Base-by-base conservation (phyloP, 2,888 invertebrate genomes). In the Andrena fulva region DNA sequence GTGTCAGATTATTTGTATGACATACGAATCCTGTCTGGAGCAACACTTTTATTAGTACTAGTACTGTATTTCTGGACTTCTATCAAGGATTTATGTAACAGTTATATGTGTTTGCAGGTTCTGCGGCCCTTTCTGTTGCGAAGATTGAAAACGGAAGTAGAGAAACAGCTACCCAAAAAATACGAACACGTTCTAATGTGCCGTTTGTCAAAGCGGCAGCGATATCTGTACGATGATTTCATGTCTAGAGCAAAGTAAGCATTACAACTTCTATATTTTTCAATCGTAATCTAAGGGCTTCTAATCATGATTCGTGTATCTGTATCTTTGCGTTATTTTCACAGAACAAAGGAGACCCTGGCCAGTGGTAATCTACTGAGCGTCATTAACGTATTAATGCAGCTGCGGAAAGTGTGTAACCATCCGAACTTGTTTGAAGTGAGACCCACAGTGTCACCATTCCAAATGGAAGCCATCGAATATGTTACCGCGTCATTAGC, bases 351-450 rank as follows among this genome's bases (percentile, higher is more conserved):
- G 93, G 99, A 99, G 95, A 98, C 98, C 8, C 95, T 99, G 89
- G 97, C 97, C 29, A 96, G 97, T 74, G 99, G 99, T 76, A 99
- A 98, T 95, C 96, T 99, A 92, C 95, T 99, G 85, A 98, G 98
- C 94, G 99, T 99, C 8, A 98, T 99, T 92, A 99, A 99, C 94
- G 97, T 99, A 89, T 95, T 99, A 82, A 99, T 99, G 99, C 99
- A 99, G 94, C 95, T 99, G 92, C 96, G 99, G 75, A 99, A 99
- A 95, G 98, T 99, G 88, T 99, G 99, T 95, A 99, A 99, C 95
- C 99, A 99, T 95, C 99, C 99, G 20, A 99, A 99, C 95, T 96
- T 99, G 92, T 99, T 99, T 95, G 99, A 99, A 95, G 97, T 98
- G 85, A 96, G 99, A 77, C 99, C 99, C 67, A 99, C 98, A 60